These are phyloP conservation scores for Phrynocephalus vlangalii DNA, from an alignment of 2,797 vertebrate genomes.

Conservation along the genomic window DNA sequence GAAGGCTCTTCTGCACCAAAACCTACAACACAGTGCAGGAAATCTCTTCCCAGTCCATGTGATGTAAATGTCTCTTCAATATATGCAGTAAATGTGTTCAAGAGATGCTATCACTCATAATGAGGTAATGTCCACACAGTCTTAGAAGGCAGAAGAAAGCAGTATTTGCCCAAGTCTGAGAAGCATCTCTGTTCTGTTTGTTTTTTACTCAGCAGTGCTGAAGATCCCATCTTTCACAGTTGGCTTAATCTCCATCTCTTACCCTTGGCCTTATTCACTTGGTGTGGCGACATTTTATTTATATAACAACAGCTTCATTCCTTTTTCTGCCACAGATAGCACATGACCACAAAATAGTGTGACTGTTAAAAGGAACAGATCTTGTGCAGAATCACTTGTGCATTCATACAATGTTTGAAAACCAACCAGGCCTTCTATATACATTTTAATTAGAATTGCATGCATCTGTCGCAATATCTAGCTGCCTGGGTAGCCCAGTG, in stretches of 20 bases:
- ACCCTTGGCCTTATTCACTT: neutral
- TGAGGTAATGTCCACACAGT: neutral
- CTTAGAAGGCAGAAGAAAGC: conserved; percentile 14
- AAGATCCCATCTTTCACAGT: conserved; percentile 17
- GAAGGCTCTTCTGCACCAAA: neutral
- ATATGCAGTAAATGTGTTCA: neutral
- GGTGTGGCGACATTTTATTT: neutral
- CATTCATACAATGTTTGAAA: too few relatives aligned
- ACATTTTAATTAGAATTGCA: too few relatives aligned
- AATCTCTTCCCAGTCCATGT: neutral
- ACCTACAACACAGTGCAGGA: neutral
- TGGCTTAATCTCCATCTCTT: neutral
- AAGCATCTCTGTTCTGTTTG: conserved; percentile 21
- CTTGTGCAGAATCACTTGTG: too few relatives aligned
- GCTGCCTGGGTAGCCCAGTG: too few relatives aligned
- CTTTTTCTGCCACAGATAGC: neutral
- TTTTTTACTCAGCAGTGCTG: conserved; percentile 9
- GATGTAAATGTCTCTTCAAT: neutral
- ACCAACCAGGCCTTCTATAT: too few relatives aligned
- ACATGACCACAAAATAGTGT: neutral
- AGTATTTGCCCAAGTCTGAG: conserved; percentile 20
- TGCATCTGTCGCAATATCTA: too few relatives aligned
- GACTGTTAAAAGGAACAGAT: too few relatives aligned
- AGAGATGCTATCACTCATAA: neutral
- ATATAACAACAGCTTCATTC: neutral